Conservation (phyloP, 2,888 invertebrate species). For the Heliconius ismenius region DNA sequence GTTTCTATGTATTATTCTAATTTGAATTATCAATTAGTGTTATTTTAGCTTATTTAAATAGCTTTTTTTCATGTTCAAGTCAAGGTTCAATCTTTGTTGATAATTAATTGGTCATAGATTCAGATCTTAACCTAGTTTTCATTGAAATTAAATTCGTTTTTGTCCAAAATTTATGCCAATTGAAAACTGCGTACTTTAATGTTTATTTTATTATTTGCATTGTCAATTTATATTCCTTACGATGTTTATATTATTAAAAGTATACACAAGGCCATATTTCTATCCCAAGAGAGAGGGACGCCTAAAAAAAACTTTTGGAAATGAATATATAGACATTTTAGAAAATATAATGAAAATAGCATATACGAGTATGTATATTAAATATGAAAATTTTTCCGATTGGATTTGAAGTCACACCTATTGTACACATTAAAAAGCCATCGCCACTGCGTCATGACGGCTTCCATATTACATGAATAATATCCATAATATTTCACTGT, state of each 20-base stretch:
- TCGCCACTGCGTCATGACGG: neutral
- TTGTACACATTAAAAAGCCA: neutral
- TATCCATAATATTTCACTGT: neutral
- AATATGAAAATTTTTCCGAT: neutral
- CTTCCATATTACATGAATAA: neutral
- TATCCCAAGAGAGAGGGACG: neutral
- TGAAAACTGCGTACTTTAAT: neutral
- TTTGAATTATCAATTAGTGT: no score
- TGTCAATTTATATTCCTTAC: no score
- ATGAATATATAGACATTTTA: neutral
- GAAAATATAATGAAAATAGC: no score
- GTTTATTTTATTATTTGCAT: neutral
- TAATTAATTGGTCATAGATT: conserved; percentile 17
- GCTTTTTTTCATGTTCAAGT: conserved; percentile 6
- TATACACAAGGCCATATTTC: neutral
- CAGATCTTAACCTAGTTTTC: conserved; percentile 17
- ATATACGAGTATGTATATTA: neutral
- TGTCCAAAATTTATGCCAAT: neutral
- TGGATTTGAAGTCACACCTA: neutral
- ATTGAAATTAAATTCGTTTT: neutral
- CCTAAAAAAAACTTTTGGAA: neutral
- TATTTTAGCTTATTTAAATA: neutral
- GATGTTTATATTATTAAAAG: no score
- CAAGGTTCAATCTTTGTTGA: conserved; percentile 16
- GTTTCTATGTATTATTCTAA: neutral